Base-by-base conservation (phyloP, 2,888 invertebrate genomes). In the Tineola bisselliella region DNA sequence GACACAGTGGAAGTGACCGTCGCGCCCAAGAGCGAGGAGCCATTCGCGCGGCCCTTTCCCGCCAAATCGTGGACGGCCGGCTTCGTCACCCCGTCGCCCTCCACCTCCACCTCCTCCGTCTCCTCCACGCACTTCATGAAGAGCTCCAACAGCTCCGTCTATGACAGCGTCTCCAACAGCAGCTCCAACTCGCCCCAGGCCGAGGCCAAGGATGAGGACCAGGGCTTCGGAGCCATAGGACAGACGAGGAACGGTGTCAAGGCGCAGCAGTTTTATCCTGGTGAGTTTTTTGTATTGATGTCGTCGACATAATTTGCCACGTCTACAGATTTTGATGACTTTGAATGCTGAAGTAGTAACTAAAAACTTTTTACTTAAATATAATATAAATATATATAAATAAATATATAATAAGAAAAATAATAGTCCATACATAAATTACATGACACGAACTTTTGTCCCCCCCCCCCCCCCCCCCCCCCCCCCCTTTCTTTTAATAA, bases 201-300 rank as follows among this genome's bases (percentile, higher is more conserved):
- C 10, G 59, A 33, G 58, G 62, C 44, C 44, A 44, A 56, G 15
- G 62, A 63, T 44, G 64, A 64, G 11, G 72, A 69, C 59, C 65
- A 66, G 18, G 68, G 72, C 19, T 75, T 69, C 69, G 75, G 76
- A 1, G 69, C 76, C 25, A 67, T 76, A 4, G 74, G 74, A 62
- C 71, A 5, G 31, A 52, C 62, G 25, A 57, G 66, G 63, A 62
- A 59, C 18, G 62, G 44, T 10, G 13, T 48, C 10, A 25, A 25
- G 44, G 25, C 59, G 17, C 30, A 44, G 43, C 31, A 59, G 54
- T 61, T 25, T 33, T 52, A 61, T 33, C 31, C 58, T 10, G 58
- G 58, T 58, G 13, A 6, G 38, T 38, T 38, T 38, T 12, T 6
- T 38, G 2, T 38, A 2, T 38, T 6, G n/a, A 6, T 38, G 3